Base-by-base conservation (phyloP, 2,797 vertebrate genomes). In the Enteromius thamalakanensis region DNA sequence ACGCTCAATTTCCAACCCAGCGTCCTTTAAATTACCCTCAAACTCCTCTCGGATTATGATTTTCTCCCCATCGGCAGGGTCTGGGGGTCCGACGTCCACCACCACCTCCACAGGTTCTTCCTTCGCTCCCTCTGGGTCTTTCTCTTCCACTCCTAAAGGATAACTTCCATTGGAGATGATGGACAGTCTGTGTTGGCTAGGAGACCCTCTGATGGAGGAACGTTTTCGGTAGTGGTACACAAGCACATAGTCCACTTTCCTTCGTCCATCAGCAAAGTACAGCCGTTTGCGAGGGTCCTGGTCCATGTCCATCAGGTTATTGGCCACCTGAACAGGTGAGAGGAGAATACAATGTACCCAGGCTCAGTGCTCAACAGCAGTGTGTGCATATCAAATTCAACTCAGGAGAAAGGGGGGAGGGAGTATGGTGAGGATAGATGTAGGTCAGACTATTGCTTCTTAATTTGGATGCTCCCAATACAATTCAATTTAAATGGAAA, bases 161-260 rank as follows among this genome's bases (percentile, higher is more conserved):
- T 95, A 95, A 91, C 94, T 96, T 75, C 98, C 97, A 0, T 99
- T 99, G 5, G 93, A 97, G 82, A 98, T 91, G 3, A 95, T 82
- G 14, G 94, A 94, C 11, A 92, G 82, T 76, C 92, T 91, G 0
- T 90, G 94, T 0, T 94, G 95, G 17, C 91, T 91, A 0, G 71
- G 77, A 0, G 89, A 84, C 0, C 87, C 69, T 0, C 91, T 92
- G 5, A 89, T 87, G 0, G 91, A 84, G 17, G 92, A 75, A 0
- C 87, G 94, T 21, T 96, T 94, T 55, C 95, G 94, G 83, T 96
- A 97, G 88, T 97, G 95, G 88, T 97, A 99, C 17, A 95, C 96
- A 34, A 99, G 89, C 37, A 99, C 97, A 0, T 99, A 99, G 92
- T 99, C 98, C 0, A 99, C 96, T 91, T 98, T 99, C 84, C 97